phyloP scores from a whole-genome alignment of 1,140 invertebrate species.

The Drosophila dunni region DNA sequence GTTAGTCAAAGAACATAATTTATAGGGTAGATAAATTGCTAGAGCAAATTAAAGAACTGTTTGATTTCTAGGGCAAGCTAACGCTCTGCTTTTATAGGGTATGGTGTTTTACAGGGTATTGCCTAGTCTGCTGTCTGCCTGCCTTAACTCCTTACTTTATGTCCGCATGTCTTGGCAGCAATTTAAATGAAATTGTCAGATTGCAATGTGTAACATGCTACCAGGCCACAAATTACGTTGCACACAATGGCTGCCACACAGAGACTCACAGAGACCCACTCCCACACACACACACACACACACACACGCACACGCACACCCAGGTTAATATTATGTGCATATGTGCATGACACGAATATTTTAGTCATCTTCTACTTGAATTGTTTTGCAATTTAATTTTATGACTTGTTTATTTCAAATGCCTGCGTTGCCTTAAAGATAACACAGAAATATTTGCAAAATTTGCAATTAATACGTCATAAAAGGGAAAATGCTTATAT shows the following conservation, averaged over 20 bases:
- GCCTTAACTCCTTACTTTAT: constrained; percentile 3
- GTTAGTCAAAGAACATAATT: background rate
- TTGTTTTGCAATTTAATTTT: constrained; percentile 57
- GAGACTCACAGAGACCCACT: no score
- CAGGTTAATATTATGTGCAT: constrained; percentile 31
- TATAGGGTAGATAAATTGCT: background rate
- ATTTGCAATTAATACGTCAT: constrained; percentile 40
- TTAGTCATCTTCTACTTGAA: constrained; percentile 30
- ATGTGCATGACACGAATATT: constrained; percentile 53
- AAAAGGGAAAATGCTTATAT: constrained; percentile 3
- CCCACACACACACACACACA: constrained; percentile 33
- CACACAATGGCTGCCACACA: constrained; percentile 57
- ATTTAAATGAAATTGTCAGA: constrained; percentile 82
- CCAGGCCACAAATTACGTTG: constrained; percentile 75
- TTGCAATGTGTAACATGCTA: constrained; percentile 81
- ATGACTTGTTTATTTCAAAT: constrained; percentile 58
- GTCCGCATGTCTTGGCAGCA: constrained; percentile 64
- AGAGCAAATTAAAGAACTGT: no score
- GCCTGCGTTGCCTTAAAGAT: constrained; percentile 25
- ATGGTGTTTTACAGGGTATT: constrained; percentile 13
- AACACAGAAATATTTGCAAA: constrained; percentile 31
- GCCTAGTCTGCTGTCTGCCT: background rate
- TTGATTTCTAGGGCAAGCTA: no score
- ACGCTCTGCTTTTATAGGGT: no score
- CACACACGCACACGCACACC: constrained; percentile 10